phyloP scores from a whole-genome alignment of 1,140 invertebrate genomes.

The Gonatopus flavifemur region DNA sequence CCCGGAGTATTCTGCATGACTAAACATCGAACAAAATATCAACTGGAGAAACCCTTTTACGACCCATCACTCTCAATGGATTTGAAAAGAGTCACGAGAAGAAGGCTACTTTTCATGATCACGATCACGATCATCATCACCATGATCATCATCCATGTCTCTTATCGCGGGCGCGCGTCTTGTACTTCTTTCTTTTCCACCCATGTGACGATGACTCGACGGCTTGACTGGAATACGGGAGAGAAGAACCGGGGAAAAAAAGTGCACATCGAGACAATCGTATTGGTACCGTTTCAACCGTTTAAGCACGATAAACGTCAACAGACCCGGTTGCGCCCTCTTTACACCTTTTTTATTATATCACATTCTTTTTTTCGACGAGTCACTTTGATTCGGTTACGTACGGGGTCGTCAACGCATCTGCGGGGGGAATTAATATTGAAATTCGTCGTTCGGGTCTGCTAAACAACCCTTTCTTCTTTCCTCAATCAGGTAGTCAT shows the following conservation, averaged over 20 bases:
- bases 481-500: constrained; percentile 19
- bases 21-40: constrained; percentile 40
- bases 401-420: constrained; percentile 20
- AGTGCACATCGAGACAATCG: constrained; percentile 32
- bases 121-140: not conserved
- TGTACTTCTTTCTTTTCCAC: not conserved
- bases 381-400: constrained; percentile 39
- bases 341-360: constrained; percentile 20
- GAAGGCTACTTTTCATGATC: too few relatives aligned
- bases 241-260: constrained; percentile 16
- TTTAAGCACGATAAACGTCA: constrained; percentile 50
- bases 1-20: constrained; percentile 43
- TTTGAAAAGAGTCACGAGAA: too few relatives aligned
- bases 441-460: constrained; percentile 13
- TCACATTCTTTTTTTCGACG: constrained; percentile 30
- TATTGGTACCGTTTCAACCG: constrained; percentile 39
- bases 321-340: constrained; percentile 35
- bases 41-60: constrained; percentile 44
- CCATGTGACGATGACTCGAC: constrained; percentile 12
- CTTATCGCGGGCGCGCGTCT: not conserved
- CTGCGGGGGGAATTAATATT: constrained; percentile 24
- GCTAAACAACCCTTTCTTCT: constrained; percentile 37
- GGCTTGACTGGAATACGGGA: too few relatives aligned
- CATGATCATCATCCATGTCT: constrained; percentile 21
- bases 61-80: constrained; percentile 46